Evolutionary conservation across 2,797 vertebrate species (phyloP), one percentile per base, ranked within the genome.

Genomic region (Microcaecilia unicolor): DNA sequence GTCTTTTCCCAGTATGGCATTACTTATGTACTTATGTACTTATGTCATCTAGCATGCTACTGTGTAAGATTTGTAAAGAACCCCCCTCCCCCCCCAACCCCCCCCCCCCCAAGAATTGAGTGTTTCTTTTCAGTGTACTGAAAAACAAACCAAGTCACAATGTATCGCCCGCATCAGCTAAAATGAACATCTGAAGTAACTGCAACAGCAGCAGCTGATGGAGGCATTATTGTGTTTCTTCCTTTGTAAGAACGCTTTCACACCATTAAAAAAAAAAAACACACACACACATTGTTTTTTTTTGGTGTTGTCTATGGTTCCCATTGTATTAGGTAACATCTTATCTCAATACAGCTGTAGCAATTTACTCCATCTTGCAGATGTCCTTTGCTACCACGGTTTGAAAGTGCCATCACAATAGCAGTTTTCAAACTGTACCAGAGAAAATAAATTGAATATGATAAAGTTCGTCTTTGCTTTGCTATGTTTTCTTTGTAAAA

Each of bases 101-200:
- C n/a, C n/a, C n/a, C n/a, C n/a, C n/a, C n/a, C n/a, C n/a, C n/a
- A 26, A 15, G 10, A 26, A 15, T 38, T 47, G 41, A 32, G 37
- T 54, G 46, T 41, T 41, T 58, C 23, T 28, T 19, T 43, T 30
- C 19, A 32, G 19, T 19, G 41, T 15, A 9, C 18, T 18, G 21
- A 39, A 6, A 7, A 38, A 25, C 37, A 38, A 50, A 10, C 22
- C 25, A 3, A 31, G 45, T 8, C 8, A 24, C 26, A 36, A 38
- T 4, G 3, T 14, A 32, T 16, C 37, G 14, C 16, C 5, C 18
- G 23, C 24, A 7, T 38, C 21, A 37, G 32, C 5, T n/a, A 41
- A 4, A 1, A 4, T 36, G 35, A 15, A 36, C 6, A 8, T 4
- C 5, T 13, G 22, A 34, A 44, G 16, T 13, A 30, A 32, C 18